A percentile compares a stretch with the other conserved stretches of the same genome.
Conservation (phyloP, 2,888 invertebrate genomes). For the Zonitis immaculata region DNA sequence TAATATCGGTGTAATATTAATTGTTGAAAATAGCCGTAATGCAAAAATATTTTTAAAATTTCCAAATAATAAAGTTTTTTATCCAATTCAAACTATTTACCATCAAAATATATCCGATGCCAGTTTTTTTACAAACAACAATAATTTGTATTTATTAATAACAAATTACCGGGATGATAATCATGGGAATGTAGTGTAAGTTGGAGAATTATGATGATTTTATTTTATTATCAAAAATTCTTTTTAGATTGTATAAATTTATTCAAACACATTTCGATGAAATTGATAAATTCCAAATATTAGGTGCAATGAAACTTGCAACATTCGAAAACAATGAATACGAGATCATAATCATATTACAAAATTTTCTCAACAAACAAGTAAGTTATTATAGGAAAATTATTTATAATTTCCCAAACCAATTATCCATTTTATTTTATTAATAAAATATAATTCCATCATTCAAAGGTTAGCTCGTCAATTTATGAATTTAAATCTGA, state of each 20-base stretch:
- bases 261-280: slow-evolving; percentile 37
- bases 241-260: slow-evolving; percentile 41
- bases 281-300: slow-evolving; percentile 25
- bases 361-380: slow-evolving; percentile 21
- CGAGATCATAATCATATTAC: slow-evolving; percentile 34
- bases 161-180: not conserved
- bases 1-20: slow-evolving; percentile 2
- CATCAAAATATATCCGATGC: slow-evolving; percentile 27
- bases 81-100: slow-evolving; percentile 26
- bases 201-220: not conserved
- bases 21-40: slow-evolving; percentile 3
- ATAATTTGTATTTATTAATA: slow-evolving; percentile 14
- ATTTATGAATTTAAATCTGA: slow-evolving; percentile 32
- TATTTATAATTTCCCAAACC: not conserved
- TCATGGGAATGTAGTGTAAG: not conserved
- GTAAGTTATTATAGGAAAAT: slow-evolving; percentile 10
- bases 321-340: slow-evolving; percentile 29
- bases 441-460: not conserved
- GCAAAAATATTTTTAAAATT: slow-evolving; percentile 2
- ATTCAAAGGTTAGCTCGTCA: slow-evolving; percentile 26
- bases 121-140: slow-evolving; percentile 32
- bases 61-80: not conserved
- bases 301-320: slow-evolving; percentile 23
- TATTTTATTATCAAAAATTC: not conserved
- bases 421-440: not conserved